Conservation (phyloP, 2,113 vertebrate species). For the Dasyurus viverrinus region DNA sequence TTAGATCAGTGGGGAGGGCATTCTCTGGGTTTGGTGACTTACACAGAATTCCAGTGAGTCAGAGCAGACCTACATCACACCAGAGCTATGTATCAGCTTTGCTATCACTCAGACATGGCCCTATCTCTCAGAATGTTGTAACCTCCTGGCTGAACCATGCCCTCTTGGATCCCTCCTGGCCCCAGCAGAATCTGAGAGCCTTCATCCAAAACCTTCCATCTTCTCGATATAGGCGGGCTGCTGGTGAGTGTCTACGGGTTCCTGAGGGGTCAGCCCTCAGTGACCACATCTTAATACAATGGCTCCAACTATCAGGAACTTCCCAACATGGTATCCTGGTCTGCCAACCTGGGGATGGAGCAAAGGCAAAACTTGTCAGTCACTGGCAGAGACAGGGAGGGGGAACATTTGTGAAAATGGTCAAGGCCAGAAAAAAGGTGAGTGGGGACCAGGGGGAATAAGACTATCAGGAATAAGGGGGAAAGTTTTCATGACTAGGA, state of each 20-base stretch:
- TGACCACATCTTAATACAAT: neutral
- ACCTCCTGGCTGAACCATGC: slow-evolving; percentile 58
- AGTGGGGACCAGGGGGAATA: neutral
- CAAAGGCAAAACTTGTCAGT: neutral
- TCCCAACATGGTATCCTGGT: neutral
- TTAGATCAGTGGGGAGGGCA: neutral
- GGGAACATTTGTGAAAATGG: neutral
- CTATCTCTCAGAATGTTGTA: slow-evolving; percentile 59
- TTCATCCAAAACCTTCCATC: neutral
- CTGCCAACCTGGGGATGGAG: neutral
- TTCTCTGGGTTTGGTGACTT: neutral
- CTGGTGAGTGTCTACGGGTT: slow-evolving; percentile 26
- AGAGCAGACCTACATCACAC: neutral
- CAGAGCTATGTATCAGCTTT: fast-evolving
- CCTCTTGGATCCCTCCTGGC: neutral
- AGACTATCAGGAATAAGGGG: neutral
- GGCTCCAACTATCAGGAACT: neutral
- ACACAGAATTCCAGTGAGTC: neutral
- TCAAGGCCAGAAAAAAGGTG: slow-evolving; percentile 21
- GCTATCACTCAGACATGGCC: neutral
- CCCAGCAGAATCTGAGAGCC: neutral
- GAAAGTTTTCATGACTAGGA: neutral
- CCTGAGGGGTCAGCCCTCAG: neutral
- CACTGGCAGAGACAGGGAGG: neutral
- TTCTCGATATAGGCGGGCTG: slow-evolving; percentile 21